Evolutionary conservation across 2,113 vertebrate genomes (phyloP), one percentile per base, ranked within the genome.

Genomic region (Platycercus adscitus): DNA sequence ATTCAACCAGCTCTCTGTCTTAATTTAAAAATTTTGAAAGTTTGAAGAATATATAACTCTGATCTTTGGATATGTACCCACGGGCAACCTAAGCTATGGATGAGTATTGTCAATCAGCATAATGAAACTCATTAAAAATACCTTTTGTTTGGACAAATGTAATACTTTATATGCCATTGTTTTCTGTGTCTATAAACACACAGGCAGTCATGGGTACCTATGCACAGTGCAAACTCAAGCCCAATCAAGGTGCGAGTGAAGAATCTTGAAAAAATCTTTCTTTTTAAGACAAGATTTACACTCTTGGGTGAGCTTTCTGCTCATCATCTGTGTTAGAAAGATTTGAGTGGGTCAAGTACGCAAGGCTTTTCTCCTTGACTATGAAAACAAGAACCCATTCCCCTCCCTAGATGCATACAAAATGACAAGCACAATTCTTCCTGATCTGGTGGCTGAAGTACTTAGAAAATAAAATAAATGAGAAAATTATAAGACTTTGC

Each of bases 241-340:
- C 25, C 69, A 91, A 83, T 61, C 64, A 76, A 79, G 19, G 63
- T 82, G 41, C 14, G 37, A 89, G 0, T 65, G 29, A 46, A 89
- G 41, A 79, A 92, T 85, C 66, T n/a, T 65, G 49, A 76, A 65
- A 39, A 81, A 71, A 66, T 31, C n/a, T 65, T 89, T 60, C 44
- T 80, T 90, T 93, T 72, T 44, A 61, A 44, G 61, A 47, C 71
- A 91, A 88, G 79, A 82, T 91, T 94, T 88, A 89, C 37, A 69
- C 29, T 65, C 44, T 18, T 29, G 68, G 24, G 63, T 75, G 78
- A 92, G 78, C 63, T 89, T 76, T 61, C 84, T 77, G 63, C 71
- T 80, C 65, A 71, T 91, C 76, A 88, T 77, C 85, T 88, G 71
- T 23, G 63, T 46, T 56, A 72, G 41, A 77, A 88, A 82, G 71